Evolutionary conservation across 2,797 vertebrate species (phyloP), one percentile per base, ranked within the genome.

Genomic region (Peromyscus melanophrys): DNA sequence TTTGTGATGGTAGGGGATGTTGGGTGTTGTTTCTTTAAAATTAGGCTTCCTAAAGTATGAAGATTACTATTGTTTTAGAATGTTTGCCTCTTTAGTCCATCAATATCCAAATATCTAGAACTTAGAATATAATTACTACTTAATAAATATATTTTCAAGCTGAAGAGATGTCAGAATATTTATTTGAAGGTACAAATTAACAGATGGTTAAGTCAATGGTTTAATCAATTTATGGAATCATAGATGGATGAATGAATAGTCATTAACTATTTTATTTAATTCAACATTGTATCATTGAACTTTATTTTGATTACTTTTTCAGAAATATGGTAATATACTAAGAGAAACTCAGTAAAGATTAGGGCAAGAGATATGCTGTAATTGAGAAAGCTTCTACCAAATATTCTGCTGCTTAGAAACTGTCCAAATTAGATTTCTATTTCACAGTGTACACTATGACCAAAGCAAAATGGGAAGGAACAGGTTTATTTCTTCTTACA

Each of bases 111-210:
- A 55, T 84, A 40, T 25, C 6, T 59, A 81, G 21, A 87, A 80
- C 0, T 76, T 29, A 87, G 29, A 43, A 46, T 77, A 29, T 2
- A 75, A 37, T 78, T 52, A 27, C 6, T 78, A 1, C 34, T 67
- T 83, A 85, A 17, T 65, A 92, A 69, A 21, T 46, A 67, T 6
- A 14, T 82, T 88, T 95, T 63, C 83, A 88, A 86, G 71, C 37
- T 85, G 3, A 55, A 82, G 34, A 80, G 63, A 5, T 59, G 8
- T 77, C 25, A 67, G 29, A 16, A 67, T 94, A 71, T 67, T 84
- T 92, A 16, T 90, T 92, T 65, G 76, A 96, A 83, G n/a, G 12
- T 2, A 37, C 31, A 90, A 69, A 69, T 59, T 19, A 17, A 57
- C 46, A 55, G 21, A 76, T 92, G 4, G 31, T 84, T 71, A 46